Evolutionary conservation across 2,888 invertebrate genomes (phyloP), one percentile per base, ranked within the genome.

Genomic region (Chironomus riparius): DNA sequence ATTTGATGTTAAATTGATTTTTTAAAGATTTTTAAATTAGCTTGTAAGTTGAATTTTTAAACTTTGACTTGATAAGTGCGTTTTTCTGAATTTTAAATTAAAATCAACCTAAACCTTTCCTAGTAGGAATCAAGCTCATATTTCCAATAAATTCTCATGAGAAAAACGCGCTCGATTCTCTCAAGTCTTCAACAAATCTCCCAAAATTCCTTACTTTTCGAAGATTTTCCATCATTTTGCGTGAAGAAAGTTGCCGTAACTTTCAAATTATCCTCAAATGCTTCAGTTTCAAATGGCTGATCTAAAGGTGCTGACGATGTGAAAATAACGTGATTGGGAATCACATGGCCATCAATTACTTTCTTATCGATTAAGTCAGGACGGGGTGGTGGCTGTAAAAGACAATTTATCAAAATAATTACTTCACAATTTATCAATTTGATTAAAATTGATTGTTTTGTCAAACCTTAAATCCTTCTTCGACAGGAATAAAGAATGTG

Each of bases 401-500:
- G 38, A 38, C 38, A 38, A 38, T 38, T 38, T 38, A 38, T 38
- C 38, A 38, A 10, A 7, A 38, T 38, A 38, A 38, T 38, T 38
- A 38, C 10, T 1, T 10, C 4, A 2, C 38, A 38, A 38, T 61
- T 61, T 38, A 21, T n/a, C 24, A 28, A 28, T 3, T 3, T 62
- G 61, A 50, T 21, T 6, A 28, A 50, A 70, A 18, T 65, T 12
- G 24, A 15, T 47, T 65, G 78, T 80, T n/a, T 85, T 86, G 10
- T 38, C 38, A 38, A 10, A 94, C 94, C 88, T 91, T 91, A 80
- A 94, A 93, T 77, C 94, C 94, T 82, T 93, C 92, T 83, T 95
- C 95, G 65, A 95, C 90, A 6, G 96, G 95, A 80, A 96, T 91
- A 82, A 96, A 93, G 85, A 94, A 96, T 15, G 96, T 96, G 83